These are phyloP conservation scores for Circaetus gallicus DNA, from an alignment of 2,113 vertebrate species.

Conservation along the genomic window DNA sequence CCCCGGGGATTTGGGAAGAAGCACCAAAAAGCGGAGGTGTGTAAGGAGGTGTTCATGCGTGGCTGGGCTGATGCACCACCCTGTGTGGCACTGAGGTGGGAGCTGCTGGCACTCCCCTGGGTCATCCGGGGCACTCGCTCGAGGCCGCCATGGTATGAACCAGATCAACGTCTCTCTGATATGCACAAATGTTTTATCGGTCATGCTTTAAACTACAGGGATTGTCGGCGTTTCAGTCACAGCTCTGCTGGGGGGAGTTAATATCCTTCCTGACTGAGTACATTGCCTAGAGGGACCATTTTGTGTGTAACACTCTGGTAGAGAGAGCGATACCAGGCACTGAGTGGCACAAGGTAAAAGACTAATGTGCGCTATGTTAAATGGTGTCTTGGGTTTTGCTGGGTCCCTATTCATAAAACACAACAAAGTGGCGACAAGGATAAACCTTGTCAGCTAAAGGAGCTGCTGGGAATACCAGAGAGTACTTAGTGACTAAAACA, in stretches of 20 bases:
- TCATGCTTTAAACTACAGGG: background rate
- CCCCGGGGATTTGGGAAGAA: background rate
- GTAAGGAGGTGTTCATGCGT: accelerated
- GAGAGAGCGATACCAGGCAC: background rate
- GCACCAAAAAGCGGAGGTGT: background rate
- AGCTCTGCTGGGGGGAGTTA: background rate
- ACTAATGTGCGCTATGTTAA: background rate
- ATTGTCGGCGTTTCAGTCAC: background rate
- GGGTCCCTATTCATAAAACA: constrained; percentile 30
- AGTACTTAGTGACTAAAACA: constrained; percentile 29
- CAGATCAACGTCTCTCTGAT: accelerated
- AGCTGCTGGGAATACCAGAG: constrained; percentile 38
- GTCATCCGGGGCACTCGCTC: accelerated
- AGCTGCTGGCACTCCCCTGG: accelerated
- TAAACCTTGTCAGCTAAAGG: constrained; percentile 35
- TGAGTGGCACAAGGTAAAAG: background rate
- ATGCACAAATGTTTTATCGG: background rate
- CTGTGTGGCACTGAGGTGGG: background rate
- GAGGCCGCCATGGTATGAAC: accelerated
- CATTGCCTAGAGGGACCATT: constrained; percentile 16
- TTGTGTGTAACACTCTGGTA: background rate
- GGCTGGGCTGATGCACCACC: accelerated
- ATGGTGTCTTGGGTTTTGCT: background rate
- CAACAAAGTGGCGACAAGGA: constrained; percentile 22
- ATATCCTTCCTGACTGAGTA: background rate